These are phyloP conservation scores for Cephalopterus ornatus DNA, from an alignment of 2,113 vertebrate species.

Conservation along the genomic window DNA sequence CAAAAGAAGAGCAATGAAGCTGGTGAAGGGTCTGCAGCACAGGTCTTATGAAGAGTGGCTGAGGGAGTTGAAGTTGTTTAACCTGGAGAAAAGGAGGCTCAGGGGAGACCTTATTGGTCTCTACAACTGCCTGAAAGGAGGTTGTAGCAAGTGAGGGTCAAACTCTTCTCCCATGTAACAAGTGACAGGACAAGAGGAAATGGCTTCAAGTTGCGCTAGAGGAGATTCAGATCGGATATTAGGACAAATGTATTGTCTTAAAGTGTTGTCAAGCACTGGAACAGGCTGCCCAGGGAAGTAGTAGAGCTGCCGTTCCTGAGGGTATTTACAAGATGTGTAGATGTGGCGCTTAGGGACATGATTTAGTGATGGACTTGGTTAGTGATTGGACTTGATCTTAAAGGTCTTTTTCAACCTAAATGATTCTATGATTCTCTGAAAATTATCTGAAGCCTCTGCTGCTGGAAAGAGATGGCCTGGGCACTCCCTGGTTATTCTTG, in stretches of 20 bases:
- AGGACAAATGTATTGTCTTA: rapidly evolving
- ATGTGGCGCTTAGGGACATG: not conserved
- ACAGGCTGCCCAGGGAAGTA: not conserved
- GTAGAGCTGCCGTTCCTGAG: not conserved
- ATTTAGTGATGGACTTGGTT: not conserved
- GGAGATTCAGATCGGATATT: not conserved
- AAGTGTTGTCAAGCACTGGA: not conserved
- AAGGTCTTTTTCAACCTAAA: not conserved
- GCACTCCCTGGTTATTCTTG: not conserved
- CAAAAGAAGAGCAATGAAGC: not conserved
- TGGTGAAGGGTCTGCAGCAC: not conserved
- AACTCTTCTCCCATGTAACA: not conserved
- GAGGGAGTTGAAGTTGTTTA: not conserved
- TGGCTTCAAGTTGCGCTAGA: not conserved
- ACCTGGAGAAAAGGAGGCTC: not conserved
- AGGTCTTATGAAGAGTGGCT: rapidly evolving
- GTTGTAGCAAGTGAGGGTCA: rapidly evolving
- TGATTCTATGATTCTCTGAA: not conserved
- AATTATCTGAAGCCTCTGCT: not conserved
- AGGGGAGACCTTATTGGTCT: not conserved
- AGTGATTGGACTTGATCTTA: not conserved
- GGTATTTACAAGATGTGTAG: not conserved
- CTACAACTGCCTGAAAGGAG: not conserved
- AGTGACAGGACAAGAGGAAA: not conserved
- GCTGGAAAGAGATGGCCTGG: not conserved